phyloP scores from a whole-genome alignment of 2,888 invertebrate genomes.

The Eristalinus sepulchralis region DNA sequence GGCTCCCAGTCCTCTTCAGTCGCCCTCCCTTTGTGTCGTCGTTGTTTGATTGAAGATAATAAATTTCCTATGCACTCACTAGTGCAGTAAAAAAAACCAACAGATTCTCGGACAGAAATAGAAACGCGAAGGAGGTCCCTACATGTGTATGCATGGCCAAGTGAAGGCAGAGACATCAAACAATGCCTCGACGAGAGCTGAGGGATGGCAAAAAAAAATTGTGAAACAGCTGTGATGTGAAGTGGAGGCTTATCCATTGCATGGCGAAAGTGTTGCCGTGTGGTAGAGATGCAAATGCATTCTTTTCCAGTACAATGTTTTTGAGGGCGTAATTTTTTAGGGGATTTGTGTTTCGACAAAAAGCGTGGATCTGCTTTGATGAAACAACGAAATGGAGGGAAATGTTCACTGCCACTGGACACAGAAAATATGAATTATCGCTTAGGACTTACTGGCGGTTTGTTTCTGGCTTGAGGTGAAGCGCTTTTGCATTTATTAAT shows the following conservation, averaged over 20 bases:
- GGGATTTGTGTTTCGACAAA: too few relatives aligned
- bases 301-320: not conserved
- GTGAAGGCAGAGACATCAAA: conserved; percentile 23
- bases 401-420: too few relatives aligned
- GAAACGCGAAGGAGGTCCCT: conserved; percentile 48
- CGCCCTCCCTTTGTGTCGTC: not conserved
- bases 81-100: conserved; percentile 2
- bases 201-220: not conserved
- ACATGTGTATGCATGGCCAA: not conserved
- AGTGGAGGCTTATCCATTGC: conserved; percentile 11
- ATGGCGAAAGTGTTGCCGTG: conserved; percentile 33
- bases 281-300: not conserved
- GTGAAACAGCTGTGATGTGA: conserved; percentile 30
- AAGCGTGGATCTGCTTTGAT: too few relatives aligned
- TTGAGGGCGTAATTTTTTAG: too few relatives aligned
- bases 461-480: too few relatives aligned
- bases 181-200: not conserved
- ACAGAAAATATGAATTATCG: too few relatives aligned
- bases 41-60: not conserved
- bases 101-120: conserved; percentile 51
- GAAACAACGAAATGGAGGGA: too few relatives aligned
- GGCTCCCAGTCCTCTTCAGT: not conserved
- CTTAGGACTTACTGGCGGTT: too few relatives aligned
- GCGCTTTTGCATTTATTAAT: too few relatives aligned
- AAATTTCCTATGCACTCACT: conserved; percentile 1